Base-by-base conservation (phyloP, 2,797 vertebrate species). In the Enteromius unitaeniatus region DNA sequence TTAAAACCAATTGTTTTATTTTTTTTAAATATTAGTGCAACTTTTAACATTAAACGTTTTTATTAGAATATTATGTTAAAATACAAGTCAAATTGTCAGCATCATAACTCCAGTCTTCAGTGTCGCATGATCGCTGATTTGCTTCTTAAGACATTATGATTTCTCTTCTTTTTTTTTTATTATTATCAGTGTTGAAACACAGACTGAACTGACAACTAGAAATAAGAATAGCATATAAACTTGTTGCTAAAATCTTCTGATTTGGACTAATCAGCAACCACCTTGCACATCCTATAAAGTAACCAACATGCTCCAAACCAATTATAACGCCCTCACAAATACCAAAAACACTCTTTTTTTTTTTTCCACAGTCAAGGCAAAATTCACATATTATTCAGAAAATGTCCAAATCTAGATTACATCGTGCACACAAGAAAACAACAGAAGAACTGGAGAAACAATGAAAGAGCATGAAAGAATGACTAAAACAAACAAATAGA, bases 401-500 rank as follows among this genome's bases (percentile, higher is more conserved):
- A 53, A 31, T 74, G 8, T 21, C 49, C 1, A 75, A 55, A 55
- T 37, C 51, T 58, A 76, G 31, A 9, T 40, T 55, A 15, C 47
- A 73, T 31, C 23, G 28, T n/a, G 19, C 5, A 15, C 19, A 37
- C 31, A 14, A n/a, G 40, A n/a, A 78, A 42, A 77, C 53, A 42
- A 62, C 28, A 23, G 5, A 6, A 34, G 3, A 65, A n/a, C 17
- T 47, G 6, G 5, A 19, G 75, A 78, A 53, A 40, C 28, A 76
- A 26, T 53, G 31, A 58, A 58, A 55, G 72, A 6, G 3, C 5
- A 2, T 49, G 51, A 68, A 28, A 19, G 70, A 3, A 51, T 55
- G 67, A 85, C 78, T 31, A 72, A 81, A 53, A 81, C 53, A 53
- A 34, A 45, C 14, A 62, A 62, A 64, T 2, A 69, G 78, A 69